Evolutionary conservation across 2,113 vertebrate genomes (phyloP).

Genomic region (Oriolus oriolus): DNA sequence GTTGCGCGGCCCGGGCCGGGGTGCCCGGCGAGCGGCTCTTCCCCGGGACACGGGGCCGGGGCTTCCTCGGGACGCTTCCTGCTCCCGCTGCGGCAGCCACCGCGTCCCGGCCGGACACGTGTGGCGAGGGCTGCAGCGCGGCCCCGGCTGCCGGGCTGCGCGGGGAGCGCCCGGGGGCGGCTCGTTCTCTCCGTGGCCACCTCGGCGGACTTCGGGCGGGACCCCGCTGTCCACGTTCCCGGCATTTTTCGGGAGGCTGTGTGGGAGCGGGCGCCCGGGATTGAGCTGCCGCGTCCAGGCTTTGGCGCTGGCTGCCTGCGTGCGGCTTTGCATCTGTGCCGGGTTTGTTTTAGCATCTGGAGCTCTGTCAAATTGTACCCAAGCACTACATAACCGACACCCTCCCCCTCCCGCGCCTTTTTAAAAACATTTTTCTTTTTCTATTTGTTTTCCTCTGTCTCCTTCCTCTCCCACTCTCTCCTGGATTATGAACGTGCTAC

Average conservation of each 20-base stretch:
- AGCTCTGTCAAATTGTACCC: background rate
- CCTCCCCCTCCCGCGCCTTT: accelerated
- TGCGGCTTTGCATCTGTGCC: background rate
- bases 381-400: background rate
- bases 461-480: background rate
- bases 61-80: accelerated
- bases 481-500: background rate
- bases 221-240: accelerated
- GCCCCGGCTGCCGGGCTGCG: accelerated
- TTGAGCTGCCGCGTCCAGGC: background rate
- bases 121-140: background rate
- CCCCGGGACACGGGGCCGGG: background rate
- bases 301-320: background rate
- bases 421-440: background rate
- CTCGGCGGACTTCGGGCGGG: background rate
- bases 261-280: background rate
- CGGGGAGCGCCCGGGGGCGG: background rate
- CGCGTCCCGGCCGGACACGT: background rate
- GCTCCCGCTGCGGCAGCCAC: background rate
- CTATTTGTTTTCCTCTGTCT: background rate
- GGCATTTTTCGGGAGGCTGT: background rate
- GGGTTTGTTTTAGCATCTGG: background rate
- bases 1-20: background rate
- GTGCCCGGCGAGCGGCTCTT: background rate
- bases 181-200: accelerated